A percentile compares a stretch with the other conserved stretches of the same genome.
Evolutionary conservation across 1,140 invertebrate species (phyloP).

Genomic region (Oscheius sp.): DNA sequence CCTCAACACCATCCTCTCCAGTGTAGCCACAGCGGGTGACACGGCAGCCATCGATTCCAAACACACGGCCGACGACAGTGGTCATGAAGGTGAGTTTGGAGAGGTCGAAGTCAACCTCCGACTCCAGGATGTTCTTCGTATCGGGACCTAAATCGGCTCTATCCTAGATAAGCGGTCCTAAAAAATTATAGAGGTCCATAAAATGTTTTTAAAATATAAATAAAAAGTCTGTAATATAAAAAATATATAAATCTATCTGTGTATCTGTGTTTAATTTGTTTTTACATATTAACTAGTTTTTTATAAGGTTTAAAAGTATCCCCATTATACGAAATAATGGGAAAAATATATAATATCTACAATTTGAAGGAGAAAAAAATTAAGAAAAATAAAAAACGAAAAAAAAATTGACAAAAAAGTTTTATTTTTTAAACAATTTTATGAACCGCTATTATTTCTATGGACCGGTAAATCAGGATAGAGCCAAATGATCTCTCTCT

Average conservation of each 20-base stretch:
- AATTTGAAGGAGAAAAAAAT: too few species aligned
- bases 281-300: too few species aligned
- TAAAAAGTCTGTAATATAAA: neutral
- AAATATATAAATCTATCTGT: neutral
- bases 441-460: too few species aligned
- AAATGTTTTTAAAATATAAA: neutral
- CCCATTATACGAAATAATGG: too few species aligned
- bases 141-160: conserved; percentile 70
- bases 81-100: conserved; percentile 82
- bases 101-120: conserved; percentile 70
- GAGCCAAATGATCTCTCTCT: neutral
- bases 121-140: conserved; percentile 71
- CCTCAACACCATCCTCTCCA: conserved; percentile 94
- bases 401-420: too few species aligned
- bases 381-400: too few species aligned
- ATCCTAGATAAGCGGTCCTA: too few species aligned
- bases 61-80: conserved; percentile 70
- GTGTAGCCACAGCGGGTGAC: conserved; percentile 94
- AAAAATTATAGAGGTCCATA: too few species aligned
- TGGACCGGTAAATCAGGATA: conserved; percentile 29
- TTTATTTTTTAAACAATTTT: too few species aligned
- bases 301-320: too few species aligned
- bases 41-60: conserved; percentile 69
- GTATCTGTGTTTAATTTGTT: too few species aligned
- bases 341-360: too few species aligned